Conservation (phyloP, 2,113 vertebrate species). For the Pleuronectes platessa region DNA sequence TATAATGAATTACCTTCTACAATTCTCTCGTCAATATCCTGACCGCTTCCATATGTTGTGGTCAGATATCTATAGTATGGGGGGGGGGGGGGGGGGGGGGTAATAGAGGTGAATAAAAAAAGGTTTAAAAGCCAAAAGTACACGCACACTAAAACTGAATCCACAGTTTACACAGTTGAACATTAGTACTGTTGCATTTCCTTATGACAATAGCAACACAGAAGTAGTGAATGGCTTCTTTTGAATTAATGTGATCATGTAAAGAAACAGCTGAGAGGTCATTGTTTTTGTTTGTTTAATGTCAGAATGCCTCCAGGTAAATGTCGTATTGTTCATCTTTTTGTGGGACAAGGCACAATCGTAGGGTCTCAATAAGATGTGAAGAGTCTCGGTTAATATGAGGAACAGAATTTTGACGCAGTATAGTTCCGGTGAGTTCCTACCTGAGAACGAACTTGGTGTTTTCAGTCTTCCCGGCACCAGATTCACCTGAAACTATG, state of each 20-base stretch:
- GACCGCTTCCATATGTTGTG: conserved; percentile 95
- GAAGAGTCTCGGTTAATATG: no score
- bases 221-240: no score
- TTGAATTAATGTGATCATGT: no score
- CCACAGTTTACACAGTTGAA: neutral
- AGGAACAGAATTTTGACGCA: no score
- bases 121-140: neutral
- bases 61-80: conserved; percentile 90
- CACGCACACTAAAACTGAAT: neutral
- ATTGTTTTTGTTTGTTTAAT: no score
- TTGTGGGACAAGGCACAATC: no score
- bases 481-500: conserved; percentile 98
- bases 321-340: no score
- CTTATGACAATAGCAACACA: no score
- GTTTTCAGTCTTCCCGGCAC: conserved; percentile 99
- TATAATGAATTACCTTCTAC: conserved; percentile 90
- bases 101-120: neutral
- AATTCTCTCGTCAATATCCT: conserved; percentile 99
- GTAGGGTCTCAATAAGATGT: no score
- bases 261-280: no score
- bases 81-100: neutral
- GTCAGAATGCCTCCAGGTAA: no score
- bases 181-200: no score
- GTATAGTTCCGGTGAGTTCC: conserved; percentile 33
- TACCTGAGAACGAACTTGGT: conserved; percentile 99